Base-by-base conservation (phyloP, 1,140 invertebrate species). In the Delia radicum region DNA sequence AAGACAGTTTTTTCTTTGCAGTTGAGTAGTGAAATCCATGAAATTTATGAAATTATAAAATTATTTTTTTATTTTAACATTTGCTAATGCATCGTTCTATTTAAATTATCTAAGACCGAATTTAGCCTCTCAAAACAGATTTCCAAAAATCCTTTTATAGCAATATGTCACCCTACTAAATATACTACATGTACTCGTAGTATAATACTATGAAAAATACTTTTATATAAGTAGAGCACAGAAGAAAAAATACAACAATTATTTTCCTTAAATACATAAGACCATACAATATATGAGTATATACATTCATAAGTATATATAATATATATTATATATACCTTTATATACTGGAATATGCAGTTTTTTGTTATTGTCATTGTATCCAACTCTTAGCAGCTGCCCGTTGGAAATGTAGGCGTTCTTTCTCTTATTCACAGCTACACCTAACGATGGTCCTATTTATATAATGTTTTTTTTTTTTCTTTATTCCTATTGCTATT, bases 371-470 rank as follows among this genome's bases (percentile, higher is more conserved):
- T 69, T 29, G 65, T 69, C 18, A 15, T 21, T 55, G 18, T 21
- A 15, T 21, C 2, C 31, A 21, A 29, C 28, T 31, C 7, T 69
- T 26, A 65, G 24, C 21, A 61, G 48, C 63, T 48, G 28, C n/a
- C 72, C 72, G 74, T 69, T 76, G 75, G 75, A 76, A 15, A 74
- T 69, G 75, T 42, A 76, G 75, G 75, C 62, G 75, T 76, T 74
- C 29, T 74, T 37, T 67, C 46, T 74, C 24, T 42, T 27, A 3
- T 42, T 63, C 10, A 12, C 24, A 18, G n/a, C 26, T 21, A 73
- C 75, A 73, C 75, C 75, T 76, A 48, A 61, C 31, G 37, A 21
- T 33, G 42, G 2, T 73, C 71, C 71, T 46, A 31, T 8, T 26
- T 5, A 26, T 15, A 27, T 26, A 26, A 26, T 65, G 2, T 7